A percentile compares a stretch with the other conserved stretches of the same genome.
Conservation (phyloP, 2,113 vertebrate species). For the Erythrolamprus reginae region DNA sequence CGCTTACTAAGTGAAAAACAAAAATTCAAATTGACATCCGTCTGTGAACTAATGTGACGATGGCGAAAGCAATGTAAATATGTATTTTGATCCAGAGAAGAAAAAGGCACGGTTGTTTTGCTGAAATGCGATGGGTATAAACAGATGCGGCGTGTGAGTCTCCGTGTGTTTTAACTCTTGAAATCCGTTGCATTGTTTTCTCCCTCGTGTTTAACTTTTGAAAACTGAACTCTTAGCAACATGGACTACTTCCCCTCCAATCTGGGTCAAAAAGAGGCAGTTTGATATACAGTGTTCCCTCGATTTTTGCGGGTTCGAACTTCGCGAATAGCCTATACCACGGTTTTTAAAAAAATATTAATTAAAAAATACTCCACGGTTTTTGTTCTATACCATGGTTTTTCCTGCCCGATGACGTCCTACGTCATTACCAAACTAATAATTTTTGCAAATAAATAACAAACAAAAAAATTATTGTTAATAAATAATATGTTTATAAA, state of each 20-base stretch:
- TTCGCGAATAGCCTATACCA: no score
- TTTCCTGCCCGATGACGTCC: no score
- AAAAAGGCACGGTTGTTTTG: neutral
- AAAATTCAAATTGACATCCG: neutral
- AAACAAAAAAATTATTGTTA: no score
- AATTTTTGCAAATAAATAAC: no score
- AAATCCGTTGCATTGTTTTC: neutral
- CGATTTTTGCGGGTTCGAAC: no score
- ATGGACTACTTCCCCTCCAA: neutral
- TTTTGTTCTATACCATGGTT: no score
- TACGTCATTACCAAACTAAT: no score
- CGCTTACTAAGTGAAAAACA: neutral
- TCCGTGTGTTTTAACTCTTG: neutral
- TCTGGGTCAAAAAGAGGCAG: neutral
- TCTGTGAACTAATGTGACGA: neutral
- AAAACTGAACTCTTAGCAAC: neutral
- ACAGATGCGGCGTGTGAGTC: neutral
- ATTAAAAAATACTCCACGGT: no score
- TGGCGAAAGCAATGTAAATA: neutral
- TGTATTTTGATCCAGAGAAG: neutral
- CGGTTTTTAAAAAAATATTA: no score
- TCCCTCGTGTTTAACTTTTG: neutral
- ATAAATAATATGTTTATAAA: no score
- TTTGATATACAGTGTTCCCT: no score
- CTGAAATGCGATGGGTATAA: neutral